A percentile compares a stretch with the other conserved stretches of the same genome.
Conservation (phyloP, 2,888 invertebrate genomes). For the Coleophora deauratella region DNA sequence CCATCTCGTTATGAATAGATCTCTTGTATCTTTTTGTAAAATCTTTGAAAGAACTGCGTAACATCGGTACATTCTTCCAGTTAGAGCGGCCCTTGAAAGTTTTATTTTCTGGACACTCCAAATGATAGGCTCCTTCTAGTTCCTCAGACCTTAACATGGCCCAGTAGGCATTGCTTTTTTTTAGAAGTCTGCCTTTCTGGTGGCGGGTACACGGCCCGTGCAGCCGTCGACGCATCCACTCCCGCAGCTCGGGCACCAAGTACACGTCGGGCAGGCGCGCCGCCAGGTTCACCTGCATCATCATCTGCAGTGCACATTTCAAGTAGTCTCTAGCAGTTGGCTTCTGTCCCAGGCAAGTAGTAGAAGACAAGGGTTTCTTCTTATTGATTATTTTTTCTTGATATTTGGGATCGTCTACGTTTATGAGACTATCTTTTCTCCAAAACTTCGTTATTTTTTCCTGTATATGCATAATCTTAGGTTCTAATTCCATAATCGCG, state of each 20-base stretch:
- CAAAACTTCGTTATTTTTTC: slow-evolving; percentile 51
- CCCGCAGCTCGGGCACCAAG: slow-evolving; percentile 48
- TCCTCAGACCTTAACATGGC: slow-evolving; percentile 31
- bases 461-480: slow-evolving; percentile 35
- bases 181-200: slow-evolving; percentile 29
- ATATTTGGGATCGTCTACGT: slow-evolving; percentile 11
- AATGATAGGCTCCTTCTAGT: slow-evolving; percentile 34
- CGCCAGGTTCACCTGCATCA: slow-evolving; percentile 44
- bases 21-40: slow-evolving; percentile 36
- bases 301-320: slow-evolving; percentile 41
- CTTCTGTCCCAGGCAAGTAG: slow-evolving; percentile 38
- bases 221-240: slow-evolving; percentile 59
- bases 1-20: slow-evolving; percentile 38
- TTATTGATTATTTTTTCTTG: slow-evolving; percentile 31
- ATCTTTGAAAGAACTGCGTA: slow-evolving; percentile 39
- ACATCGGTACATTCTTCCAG: slow-evolving; percentile 42
- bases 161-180: slow-evolving; percentile 29
- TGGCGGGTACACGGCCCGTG: slow-evolving; percentile 32
- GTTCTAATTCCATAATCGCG: slow-evolving; percentile 49
- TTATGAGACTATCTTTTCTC: slow-evolving; percentile 50
- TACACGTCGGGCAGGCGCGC: slow-evolving; percentile 55
- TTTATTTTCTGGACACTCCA: slow-evolving; percentile 30
- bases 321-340: slow-evolving; percentile 50
- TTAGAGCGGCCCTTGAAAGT: slow-evolving; percentile 30
- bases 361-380: slow-evolving; percentile 30